Base-by-base conservation (phyloP, 2,888 invertebrate genomes). In the Plutella xylostella region DNA sequence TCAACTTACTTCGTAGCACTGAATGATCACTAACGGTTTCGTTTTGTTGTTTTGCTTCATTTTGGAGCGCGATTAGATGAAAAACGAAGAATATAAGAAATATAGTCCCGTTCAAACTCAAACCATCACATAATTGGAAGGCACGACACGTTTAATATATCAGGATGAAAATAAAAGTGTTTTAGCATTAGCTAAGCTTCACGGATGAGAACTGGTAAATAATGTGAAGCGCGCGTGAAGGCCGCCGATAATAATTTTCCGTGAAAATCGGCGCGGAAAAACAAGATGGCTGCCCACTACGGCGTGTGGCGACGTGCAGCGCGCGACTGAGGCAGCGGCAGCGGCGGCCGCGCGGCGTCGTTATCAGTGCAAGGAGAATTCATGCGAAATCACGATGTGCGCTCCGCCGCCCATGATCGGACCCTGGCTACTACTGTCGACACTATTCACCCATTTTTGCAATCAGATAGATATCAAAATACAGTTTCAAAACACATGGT, bases 1-100 rank as follows among this genome's bases (percentile, higher is more conserved):
- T 51, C 39, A 57, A 85, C 87, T 86, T 77, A 88, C 87, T 85
- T 86, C 86, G 57, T 87, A 88, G 59, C 87, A 87, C 64, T 87
- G 87, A 55, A 88, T 80, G 45, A 85, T 68, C 56, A 88, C 86
- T 49, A 87, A 58, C 41, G 87, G 87, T 61, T 85, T 85, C 14
- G 70, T 66, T 61, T 70, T 73, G 49, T 55, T 60, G 53, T 57
- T 68, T 37, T 46, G 48, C 56, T 64, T 76, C 71, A 75, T 80
- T 75, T 54, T 70, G 40, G 38, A n/a, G n/a, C n/a, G n/a, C n/a
- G n/a, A n/a, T n/a, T n/a, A n/a, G n/a, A n/a, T n/a, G n/a, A n/a
- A n/a, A n/a, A n/a, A n/a, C n/a, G n/a, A n/a, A n/a, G n/a, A n/a
- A n/a, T n/a, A n/a, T n/a, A n/a, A n/a, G n/a, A n/a, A n/a, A n/a